phyloP scores from a whole-genome alignment of 2,113 vertebrate species.

The Nesoenas mayeri region DNA sequence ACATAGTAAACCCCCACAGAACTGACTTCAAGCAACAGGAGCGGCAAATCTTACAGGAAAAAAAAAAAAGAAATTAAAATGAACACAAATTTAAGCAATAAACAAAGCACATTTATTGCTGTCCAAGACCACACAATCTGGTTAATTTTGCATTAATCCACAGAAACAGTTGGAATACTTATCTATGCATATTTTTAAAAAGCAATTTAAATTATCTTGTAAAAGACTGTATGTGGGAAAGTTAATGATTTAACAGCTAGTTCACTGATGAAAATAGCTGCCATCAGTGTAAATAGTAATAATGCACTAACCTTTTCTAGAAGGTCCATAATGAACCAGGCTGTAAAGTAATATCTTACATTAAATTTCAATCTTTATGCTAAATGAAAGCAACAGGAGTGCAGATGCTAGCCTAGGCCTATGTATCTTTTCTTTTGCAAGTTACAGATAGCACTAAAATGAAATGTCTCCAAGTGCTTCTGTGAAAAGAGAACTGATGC shows the following conservation, averaged over 20 bases:
- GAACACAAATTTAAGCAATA: neutral
- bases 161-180: neutral
- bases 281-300: neutral
- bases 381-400: neutral
- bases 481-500: slow-evolving; percentile 21
- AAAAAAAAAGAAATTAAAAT: neutral
- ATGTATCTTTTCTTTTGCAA: neutral
- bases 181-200: neutral
- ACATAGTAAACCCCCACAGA: neutral
- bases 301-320: neutral
- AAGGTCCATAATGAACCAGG: neutral
- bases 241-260: neutral
- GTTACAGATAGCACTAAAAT: neutral
- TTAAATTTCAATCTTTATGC: neutral
- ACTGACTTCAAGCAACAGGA: neutral
- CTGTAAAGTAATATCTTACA: neutral
- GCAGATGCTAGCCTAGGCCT: neutral
- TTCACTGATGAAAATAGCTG: neutral
- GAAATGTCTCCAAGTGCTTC: neutral
- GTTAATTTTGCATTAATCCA: neutral
- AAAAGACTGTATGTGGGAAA: neutral
- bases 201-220: neutral
- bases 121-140: neutral
- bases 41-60: neutral
- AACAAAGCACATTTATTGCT: neutral